Conservation (phyloP, 2,113 vertebrate species). For the Semnopithecus entellus region DNA sequence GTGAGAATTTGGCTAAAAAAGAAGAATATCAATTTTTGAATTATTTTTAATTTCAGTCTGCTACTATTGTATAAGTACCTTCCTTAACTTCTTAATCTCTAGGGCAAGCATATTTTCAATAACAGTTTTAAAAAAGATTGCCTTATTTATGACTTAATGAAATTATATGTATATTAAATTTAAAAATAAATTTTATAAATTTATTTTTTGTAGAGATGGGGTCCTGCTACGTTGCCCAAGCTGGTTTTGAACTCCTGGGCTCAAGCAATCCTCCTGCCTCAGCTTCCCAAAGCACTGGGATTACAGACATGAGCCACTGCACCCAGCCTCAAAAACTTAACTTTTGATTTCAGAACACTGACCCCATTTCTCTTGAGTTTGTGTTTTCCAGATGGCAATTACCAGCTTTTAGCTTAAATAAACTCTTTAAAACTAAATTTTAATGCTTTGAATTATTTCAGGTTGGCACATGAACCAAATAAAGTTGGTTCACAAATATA, state of each 20-base stretch:
- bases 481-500: not conserved
- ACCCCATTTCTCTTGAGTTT: not conserved
- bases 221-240: not conserved
- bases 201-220: not conserved
- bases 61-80: not conserved
- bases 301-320: not conserved
- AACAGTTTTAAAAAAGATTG: no score
- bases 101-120: no score
- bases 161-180: no score
- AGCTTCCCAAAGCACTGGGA: not conserved
- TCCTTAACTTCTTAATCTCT: no score
- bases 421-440: not conserved
- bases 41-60: not conserved
- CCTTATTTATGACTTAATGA: no score
- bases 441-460: not conserved
- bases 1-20: slow-evolving; percentile 29
- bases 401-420: not conserved
- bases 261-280: not conserved
- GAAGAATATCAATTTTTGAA: not conserved
- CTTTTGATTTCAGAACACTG: not conserved
- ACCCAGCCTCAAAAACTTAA: not conserved
- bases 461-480: not conserved
- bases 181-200: no score
- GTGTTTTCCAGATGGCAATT: not conserved
- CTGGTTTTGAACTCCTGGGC: not conserved